phyloP scores from a whole-genome alignment of 2,113 vertebrate species.

The Regulus satrapa region DNA sequence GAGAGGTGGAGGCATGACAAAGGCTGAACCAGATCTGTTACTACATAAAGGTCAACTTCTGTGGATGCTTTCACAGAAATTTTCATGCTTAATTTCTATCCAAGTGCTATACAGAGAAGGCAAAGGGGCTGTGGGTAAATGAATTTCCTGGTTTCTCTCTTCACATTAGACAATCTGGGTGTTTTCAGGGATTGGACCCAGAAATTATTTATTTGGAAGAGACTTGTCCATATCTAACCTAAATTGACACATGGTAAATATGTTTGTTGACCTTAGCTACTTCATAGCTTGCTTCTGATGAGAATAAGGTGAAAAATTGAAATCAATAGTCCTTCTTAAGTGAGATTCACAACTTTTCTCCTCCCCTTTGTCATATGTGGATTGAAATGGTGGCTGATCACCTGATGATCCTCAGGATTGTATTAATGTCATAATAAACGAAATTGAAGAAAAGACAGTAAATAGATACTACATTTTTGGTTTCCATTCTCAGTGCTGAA shows the following conservation, averaged over 20 bases:
- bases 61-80: background rate
- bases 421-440: background rate
- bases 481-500: background rate
- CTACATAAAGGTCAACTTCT: background rate
- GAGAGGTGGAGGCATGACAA: background rate
- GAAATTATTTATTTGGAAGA: background rate
- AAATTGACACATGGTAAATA: background rate
- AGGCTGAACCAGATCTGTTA: background rate
- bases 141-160: background rate
- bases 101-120: background rate
- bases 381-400: background rate
- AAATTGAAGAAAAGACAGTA: background rate
- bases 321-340: background rate
- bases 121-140: background rate
- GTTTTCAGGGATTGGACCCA: background rate
- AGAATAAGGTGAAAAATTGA: background rate
- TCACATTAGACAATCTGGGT: background rate
- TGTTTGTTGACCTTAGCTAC: background rate
- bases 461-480: background rate
- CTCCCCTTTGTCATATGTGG: background rate
- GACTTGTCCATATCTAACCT: background rate
- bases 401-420: background rate
- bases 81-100: background rate
- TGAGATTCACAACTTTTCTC: background rate
- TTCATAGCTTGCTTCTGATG: background rate